Conservation (phyloP, 2,888 invertebrate species). For the Xanthorhoe spadicearia region DNA sequence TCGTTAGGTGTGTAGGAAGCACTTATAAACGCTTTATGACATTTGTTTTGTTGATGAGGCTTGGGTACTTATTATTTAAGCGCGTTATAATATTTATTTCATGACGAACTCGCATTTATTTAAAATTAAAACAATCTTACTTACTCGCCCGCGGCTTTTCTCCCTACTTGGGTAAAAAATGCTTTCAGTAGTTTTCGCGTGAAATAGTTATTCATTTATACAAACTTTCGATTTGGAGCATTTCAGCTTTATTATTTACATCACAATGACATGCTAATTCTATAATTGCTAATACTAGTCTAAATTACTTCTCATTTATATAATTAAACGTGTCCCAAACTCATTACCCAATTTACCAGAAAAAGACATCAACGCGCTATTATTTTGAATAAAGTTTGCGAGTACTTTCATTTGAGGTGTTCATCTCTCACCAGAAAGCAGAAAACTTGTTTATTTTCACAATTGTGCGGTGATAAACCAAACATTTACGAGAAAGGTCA, state of each 20-base stretch:
- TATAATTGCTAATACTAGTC: not conserved
- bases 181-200: too few species aligned
- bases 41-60: conserved; percentile 13
- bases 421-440: conserved; percentile 25
- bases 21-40: conserved; percentile 17
- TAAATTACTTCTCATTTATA: not conserved
- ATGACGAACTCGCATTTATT: not conserved
- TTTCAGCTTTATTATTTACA: too few species aligned
- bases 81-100: not conserved
- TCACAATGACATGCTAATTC: too few species aligned
- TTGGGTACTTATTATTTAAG: conserved; percentile 6
- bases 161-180: too few species aligned
- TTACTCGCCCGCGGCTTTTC: too few species aligned
- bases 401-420: not conserved
- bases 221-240: too few species aligned
- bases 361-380: conserved; percentile 23
- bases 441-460: conserved; percentile 40
- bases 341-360: not conserved
- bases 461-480: conserved; percentile 34
- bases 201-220: too few species aligned
- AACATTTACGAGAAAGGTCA: conserved; percentile 47
- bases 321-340: not conserved
- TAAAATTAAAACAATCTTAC: too few species aligned
- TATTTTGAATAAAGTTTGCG: not conserved
- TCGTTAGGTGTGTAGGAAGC: conserved; percentile 16